A percentile compares a stretch with the other conserved stretches of the same genome.
Conservation (phyloP, 2,888 invertebrate genomes). For the Calameuta pallipes region DNA sequence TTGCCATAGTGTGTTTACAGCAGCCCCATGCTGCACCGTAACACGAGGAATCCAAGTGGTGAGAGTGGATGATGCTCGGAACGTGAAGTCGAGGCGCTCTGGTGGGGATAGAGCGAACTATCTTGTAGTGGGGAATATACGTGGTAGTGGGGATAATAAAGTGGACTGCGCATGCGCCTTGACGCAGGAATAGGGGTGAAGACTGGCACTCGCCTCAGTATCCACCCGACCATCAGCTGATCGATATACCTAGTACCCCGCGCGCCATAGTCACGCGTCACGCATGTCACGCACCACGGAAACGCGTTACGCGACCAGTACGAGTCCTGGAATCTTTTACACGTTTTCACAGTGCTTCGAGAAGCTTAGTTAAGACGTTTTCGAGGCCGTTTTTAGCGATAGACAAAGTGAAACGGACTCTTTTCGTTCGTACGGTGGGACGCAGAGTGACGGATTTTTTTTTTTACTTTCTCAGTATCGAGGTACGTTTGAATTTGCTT, state of each 20-base stretch:
- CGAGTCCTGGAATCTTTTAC: slow-evolving; percentile 1
- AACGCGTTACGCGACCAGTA: background rate
- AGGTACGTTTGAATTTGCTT: background rate
- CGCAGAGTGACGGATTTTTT: background rate
- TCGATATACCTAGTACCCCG: slow-evolving; percentile 49
- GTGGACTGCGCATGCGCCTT: slow-evolving; percentile 45
- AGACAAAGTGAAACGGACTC: background rate
- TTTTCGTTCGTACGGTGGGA: background rate
- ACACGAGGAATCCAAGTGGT: slow-evolving; percentile 5
- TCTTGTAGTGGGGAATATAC: background rate
- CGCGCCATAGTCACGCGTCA: slow-evolving; percentile 6
- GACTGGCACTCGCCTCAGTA: slow-evolving; percentile 60
- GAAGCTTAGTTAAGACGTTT: background rate
- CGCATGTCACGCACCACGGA: slow-evolving; percentile 14
- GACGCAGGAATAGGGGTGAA: slow-evolving; percentile 55
- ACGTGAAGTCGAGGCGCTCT: background rate
- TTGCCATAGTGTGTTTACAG: background rate
- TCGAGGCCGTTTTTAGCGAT: background rate
- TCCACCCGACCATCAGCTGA: slow-evolving; percentile 64
- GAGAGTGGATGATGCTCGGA: background rate
- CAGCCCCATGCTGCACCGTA: background rate
- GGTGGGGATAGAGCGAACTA: background rate
- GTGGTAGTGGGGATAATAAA: background rate
- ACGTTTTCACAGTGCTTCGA: background rate
- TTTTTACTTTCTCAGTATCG: background rate